Base-by-base conservation (phyloP, 2,888 invertebrate genomes). In the Ormyrus nitidulus region DNA sequence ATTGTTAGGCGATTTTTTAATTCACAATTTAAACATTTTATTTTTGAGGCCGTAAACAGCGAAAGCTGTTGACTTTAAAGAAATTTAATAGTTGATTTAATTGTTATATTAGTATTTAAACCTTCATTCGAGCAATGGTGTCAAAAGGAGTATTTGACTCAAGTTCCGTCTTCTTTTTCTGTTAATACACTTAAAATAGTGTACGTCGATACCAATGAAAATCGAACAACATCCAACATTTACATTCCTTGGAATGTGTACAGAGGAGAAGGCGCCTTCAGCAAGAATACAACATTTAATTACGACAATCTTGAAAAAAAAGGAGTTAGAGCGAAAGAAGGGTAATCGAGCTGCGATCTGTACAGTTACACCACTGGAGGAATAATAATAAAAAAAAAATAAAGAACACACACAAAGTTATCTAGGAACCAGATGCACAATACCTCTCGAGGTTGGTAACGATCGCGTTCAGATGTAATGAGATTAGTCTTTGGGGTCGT, bases 381-480 rank as follows among this genome's bases (percentile, higher is more conserved):
- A 82, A 76, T 64, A 11, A 34, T 34, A 34, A 34, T 4, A 34
- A 34, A 34, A 34, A 3, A 34, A 34, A 34, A 34, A 34, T 4
- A 48, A 64, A 44, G 11, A 58, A 66, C 10, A 73, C 74, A 77
- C 65, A 77, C 54, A 74, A 64, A 59, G 53, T 79, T 71, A 84
- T 85, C 85, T 85, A 87, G 85, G 88, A 90, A 89, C 90, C 90
- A 90, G 85, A 88, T 90, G 90, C 90, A 90, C 90, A 90, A 90
- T 90, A 90, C 87, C 86, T 89, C 82, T 81, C 34, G 81, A 83
- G 84, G 84, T 84, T 83, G 79, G 77, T 77, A 77, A 79, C 73
- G 73, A 79, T 62, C 70, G 74, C 56, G 61, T 64, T 65, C 11
- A 66, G 13, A 71, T 53, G 54, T 61, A 53, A 51, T 64, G 44